phyloP scores from a whole-genome alignment of 1,140 invertebrate species.

The Drosophila malerkotliana region DNA sequence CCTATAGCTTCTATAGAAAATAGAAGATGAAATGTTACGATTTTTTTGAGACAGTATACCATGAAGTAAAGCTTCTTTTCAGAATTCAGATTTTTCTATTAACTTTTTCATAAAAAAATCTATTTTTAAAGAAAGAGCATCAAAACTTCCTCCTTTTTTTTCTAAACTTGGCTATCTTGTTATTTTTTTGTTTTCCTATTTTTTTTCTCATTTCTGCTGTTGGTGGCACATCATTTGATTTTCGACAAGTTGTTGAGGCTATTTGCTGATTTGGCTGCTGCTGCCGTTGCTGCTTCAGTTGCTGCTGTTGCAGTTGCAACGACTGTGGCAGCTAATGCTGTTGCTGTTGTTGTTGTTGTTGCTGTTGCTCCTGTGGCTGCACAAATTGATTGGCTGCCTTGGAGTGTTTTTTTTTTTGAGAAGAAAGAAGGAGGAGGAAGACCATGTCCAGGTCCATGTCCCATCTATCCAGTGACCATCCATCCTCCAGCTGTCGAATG shows the following conservation, averaged over 20 bases:
- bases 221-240: constrained; percentile 81
- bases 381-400: constrained; percentile 76
- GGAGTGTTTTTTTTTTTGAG: constrained; percentile 8
- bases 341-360: neutral
- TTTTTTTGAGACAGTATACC: too few relatives aligned
- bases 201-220: constrained; percentile 21
- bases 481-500: constrained; percentile 64
- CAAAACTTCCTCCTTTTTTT: neutral
- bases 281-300: constrained; percentile 8
- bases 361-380: constrained; percentile 42
- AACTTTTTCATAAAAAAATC: too few relatives aligned
- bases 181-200: constrained; percentile 4
- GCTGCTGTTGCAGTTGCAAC: constrained; percentile 34
- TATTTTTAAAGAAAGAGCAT: neutral
- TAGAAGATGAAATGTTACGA: too few relatives aligned
- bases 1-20: too few relatives aligned
- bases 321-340: neutral
- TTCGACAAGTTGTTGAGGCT: constrained; percentile 80
- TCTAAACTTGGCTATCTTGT: neutral
- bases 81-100: too few relatives aligned
- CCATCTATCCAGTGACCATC: constrained; percentile 65
- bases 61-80: too few relatives aligned
- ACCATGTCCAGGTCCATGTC: constrained; percentile 62
- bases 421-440: neutral
- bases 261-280: constrained; percentile 76